Evolutionary conservation across 2,113 vertebrate species (phyloP).

Genomic region (Rhinoderma darwinii): DNA sequence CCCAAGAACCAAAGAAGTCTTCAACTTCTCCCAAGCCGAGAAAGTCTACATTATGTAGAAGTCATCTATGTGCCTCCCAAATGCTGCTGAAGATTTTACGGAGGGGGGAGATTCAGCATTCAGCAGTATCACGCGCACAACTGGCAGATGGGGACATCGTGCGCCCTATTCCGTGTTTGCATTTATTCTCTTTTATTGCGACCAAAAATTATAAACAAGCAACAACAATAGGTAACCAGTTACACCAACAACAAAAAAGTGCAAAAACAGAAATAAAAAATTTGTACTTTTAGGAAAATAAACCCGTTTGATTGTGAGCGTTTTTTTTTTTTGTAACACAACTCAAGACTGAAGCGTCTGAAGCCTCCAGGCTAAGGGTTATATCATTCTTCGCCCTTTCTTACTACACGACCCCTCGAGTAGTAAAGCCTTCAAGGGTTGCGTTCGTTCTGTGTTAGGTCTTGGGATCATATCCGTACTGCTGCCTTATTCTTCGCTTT

Average conservation of each 20-base stretch:
- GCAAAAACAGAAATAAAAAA: constrained; percentile 48
- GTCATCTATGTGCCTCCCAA: constrained; percentile 66
- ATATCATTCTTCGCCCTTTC: constrained; percentile 59
- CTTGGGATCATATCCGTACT: constrained; percentile 71
- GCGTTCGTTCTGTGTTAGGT: constrained; percentile 71
- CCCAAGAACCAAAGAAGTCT: constrained; percentile 99
- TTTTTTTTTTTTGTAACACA: constrained; percentile 69
- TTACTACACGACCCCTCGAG: constrained; percentile 64
- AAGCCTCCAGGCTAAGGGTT: constrained; percentile 65
- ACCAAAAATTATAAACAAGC: constrained; percentile 79
- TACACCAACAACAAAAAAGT: constrained; percentile 46
- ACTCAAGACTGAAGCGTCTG: constrained; percentile 70
- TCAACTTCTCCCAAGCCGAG: constrained; percentile 99
- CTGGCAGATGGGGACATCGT: constrained; percentile 61
- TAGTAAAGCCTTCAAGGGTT: constrained; percentile 73
- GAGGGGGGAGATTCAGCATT: background rate
- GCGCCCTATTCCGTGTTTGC: constrained; percentile 68
- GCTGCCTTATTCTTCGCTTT: constrained; percentile 80
- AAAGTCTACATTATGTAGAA: constrained; percentile 99
- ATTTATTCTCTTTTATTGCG: constrained; percentile 73
- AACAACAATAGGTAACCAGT: constrained; percentile 69
- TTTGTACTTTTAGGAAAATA: constrained; percentile 68
- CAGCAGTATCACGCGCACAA: constrained; percentile 65
- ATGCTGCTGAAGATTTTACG: constrained; percentile 24
- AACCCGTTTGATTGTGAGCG: constrained; percentile 72